These are phyloP conservation scores for Agrilus biguttatus DNA, from an alignment of 2,888 invertebrate genomes.

Conservation along the genomic window DNA sequence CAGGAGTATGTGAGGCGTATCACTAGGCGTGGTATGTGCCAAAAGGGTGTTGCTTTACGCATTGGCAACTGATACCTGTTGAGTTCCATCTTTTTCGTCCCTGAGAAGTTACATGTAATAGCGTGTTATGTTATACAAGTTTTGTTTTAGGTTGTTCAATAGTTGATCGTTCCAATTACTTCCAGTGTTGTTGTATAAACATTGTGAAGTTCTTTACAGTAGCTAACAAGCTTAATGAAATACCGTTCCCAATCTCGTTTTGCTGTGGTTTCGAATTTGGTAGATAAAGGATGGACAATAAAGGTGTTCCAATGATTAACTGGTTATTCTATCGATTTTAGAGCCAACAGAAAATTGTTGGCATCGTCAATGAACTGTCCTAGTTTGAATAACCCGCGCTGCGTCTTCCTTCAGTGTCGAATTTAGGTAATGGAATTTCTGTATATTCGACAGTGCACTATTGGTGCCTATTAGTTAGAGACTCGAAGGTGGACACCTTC, in stretches of 20 bases:
- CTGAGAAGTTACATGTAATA: too few relatives aligned
- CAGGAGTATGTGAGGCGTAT: too few relatives aligned
- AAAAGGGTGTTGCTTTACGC: too few relatives aligned
- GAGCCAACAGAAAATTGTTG: slow-evolving; percentile 2
- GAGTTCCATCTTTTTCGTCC: too few relatives aligned
- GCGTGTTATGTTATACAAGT: too few relatives aligned
- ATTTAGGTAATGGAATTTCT: slow-evolving; percentile 2
- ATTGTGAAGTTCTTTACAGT: too few relatives aligned
- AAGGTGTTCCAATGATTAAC: slow-evolving; percentile 7
- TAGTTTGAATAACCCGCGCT: not conserved
- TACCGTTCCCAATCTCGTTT: slow-evolving; percentile 2
- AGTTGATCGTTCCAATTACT: too few relatives aligned
- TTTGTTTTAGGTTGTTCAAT: too few relatives aligned
- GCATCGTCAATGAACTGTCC: slow-evolving; percentile 3
- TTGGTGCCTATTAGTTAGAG: not conserved
- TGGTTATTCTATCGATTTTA: slow-evolving; percentile 4
- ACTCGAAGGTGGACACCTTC: not conserved
- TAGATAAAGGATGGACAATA: slow-evolving; percentile 6
- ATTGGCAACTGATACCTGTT: too few relatives aligned
- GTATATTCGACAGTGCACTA: not conserved
- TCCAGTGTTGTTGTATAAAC: too few relatives aligned
- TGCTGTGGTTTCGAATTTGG: slow-evolving; percentile 6
- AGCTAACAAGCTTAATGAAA: too few relatives aligned
- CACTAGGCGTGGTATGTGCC: too few relatives aligned
- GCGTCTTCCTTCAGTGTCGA: not conserved